A percentile compares a stretch with the other conserved stretches of the same genome.
Evolutionary conservation across 2,797 vertebrate genomes (phyloP).

Genomic region (Ibycter americanus): DNA sequence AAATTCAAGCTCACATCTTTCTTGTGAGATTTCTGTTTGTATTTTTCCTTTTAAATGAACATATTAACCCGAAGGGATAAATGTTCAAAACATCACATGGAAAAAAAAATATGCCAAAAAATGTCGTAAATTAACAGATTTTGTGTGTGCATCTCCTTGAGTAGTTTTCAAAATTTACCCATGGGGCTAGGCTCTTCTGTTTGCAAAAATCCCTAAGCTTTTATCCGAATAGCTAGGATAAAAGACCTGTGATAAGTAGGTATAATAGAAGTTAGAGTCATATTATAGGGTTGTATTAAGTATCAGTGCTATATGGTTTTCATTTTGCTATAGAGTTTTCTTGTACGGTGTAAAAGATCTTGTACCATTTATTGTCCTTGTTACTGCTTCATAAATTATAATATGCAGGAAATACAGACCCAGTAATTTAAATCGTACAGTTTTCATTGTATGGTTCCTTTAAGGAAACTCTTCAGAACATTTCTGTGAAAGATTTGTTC

Average conservation of each 20-base stretch:
- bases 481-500: background rate
- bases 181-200: conserved; percentile 24
- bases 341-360: background rate
- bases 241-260: background rate
- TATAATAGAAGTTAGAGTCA: background rate
- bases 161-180: conserved; percentile 25
- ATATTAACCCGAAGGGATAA: conserved; percentile 33
- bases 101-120: background rate
- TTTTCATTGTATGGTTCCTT: background rate
- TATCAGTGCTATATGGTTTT: background rate
- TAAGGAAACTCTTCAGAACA: background rate
- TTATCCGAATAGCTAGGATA: conserved; percentile 14
- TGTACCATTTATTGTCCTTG: background rate
- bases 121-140: background rate
- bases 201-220: conserved; percentile 32
- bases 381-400: background rate
- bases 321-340: background rate
- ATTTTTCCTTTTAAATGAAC: conserved; percentile 49
- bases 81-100: conserved; percentile 2
- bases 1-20: conserved; percentile 32
- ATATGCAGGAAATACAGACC: background rate
- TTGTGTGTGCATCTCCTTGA: background rate
- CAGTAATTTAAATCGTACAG: background rate
- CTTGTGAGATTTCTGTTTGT: conserved; percentile 15
- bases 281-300: background rate